phyloP scores from a whole-genome alignment of 2,888 invertebrate genomes.

The Boloria euphrosyne region DNA sequence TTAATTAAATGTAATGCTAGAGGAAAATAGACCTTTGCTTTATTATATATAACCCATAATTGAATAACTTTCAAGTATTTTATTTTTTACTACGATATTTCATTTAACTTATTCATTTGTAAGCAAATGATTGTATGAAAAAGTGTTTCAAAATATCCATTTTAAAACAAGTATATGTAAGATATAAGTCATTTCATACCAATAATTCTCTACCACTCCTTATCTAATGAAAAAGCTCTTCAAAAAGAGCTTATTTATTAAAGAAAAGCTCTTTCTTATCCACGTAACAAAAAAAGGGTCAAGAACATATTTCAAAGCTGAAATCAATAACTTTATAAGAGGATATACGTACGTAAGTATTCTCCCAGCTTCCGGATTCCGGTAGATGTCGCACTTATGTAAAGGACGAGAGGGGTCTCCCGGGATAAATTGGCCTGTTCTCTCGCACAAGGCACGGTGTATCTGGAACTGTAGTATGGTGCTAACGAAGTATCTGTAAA shows the following conservation, averaged over 20 bases:
- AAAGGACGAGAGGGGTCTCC: conserved; percentile 87
- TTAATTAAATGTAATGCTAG: neutral
- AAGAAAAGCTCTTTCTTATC: too few species aligned
- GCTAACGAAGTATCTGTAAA: conserved; percentile 93
- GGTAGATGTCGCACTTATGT: conserved; percentile 95
- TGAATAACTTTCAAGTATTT: neutral
- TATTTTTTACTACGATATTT: too few species aligned
- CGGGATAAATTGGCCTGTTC: conserved; percentile 91
- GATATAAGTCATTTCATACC: too few species aligned
- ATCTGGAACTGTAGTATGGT: conserved; percentile 97
- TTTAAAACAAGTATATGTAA: too few species aligned
- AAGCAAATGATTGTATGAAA: too few species aligned
- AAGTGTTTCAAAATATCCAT: too few species aligned
- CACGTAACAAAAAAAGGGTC: neutral
- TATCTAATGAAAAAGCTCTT: neutral
- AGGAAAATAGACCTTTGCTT: neutral
- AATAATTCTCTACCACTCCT: too few species aligned
- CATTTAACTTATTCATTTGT: too few species aligned
- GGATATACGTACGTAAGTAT: conserved; percentile 88
- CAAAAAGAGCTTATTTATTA: neutral
- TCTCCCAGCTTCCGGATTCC: conserved; percentile 92
- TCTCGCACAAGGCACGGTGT: conserved; percentile 91
- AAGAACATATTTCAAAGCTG: neutral
- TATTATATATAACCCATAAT: neutral
- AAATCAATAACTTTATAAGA: neutral